Evolutionary conservation across 2,888 invertebrate species (phyloP), one percentile per base, ranked within the genome.

Genomic region (Mesorhabditis spiculigera): DNA sequence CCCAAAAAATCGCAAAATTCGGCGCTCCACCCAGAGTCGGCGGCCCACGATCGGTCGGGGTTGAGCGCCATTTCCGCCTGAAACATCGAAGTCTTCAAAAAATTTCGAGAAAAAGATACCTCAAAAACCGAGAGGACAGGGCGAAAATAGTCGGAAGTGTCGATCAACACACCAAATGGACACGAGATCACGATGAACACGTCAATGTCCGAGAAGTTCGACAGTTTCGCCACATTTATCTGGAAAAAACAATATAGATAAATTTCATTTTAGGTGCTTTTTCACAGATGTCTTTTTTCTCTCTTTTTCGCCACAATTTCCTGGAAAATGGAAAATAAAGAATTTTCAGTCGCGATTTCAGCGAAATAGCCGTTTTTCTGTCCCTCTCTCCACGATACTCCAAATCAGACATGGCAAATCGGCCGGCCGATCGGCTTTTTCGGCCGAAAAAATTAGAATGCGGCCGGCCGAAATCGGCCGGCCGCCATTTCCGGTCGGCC

Each of bases 141-240:
- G 85, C 91, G 92, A 83, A 92, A 93, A 86, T 92, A 95, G 69
- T 95, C 94, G 80, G 91, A 90, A 66, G 91, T 91, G 68, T 86
- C 82, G 62, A 94, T 89, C 75, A 89, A 78, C 28, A 92, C 91
- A 84, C 93, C 94, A 87, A 95, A 93, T 4, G 94, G 91, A 86
- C 97, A 98, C 0, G 94, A 91, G 68, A 98, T 91, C 82, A 93
- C 89, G 0, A 95, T 93, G 88, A 93, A 98, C 63, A 93, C 90
- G 84, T 97, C 95, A 75, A 97, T 91, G 63, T 86, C 86, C 68
- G 92, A 91, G 87, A 96, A 95, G 88, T 98, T 98, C 0, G 95
- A 94, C 73, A 98, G 88, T 87, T 98, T 98, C 0, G 93, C 92
- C 10, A 93, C 92, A 88, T 94, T 96, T 4, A 95, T 73, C 82